Evolutionary conservation across 2,888 invertebrate genomes (phyloP), one percentile per base, ranked within the genome.

Genomic region (Auanema sp.): DNA sequence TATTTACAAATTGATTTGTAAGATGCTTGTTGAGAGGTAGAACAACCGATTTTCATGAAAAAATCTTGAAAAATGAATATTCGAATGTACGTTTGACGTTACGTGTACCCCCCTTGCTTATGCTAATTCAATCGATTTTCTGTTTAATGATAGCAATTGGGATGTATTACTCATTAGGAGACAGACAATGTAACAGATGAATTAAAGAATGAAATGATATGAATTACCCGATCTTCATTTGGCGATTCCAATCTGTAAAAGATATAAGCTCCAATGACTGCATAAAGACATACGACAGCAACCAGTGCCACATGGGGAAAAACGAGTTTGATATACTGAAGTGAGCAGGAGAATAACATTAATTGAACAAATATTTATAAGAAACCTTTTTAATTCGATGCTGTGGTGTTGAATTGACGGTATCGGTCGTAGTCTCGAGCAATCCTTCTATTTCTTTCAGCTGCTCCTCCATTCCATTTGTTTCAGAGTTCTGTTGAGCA

Each of bases 221-320:
- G 33, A 8, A 33, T 18, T 21, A 64, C 49, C 56, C 63, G 60
- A 62, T 80, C 78, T 64, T 83, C 83, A 64, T 83, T 78, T 18
- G 83, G 83, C 44, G 80, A 79, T 65, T 83, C 83, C 42, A 82
- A 68, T 47, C 66, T 66, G 70, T 80, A 79, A 69, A 83, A 83
- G 33, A 83, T 72, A 61, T 65, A 78, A 18, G 83, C 83, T 23
- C 83, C 83, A 49, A 79, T 69, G 23, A 74, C 69, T 4, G 83
- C 83, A 68, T 83, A 83, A 24, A 80, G 60, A 65, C 80, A 81
- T 24, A 83, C 82, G 8, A 77, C 78, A 56, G 71, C 64, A 53
- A 83, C 83, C 47, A 83, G 79, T 8, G 75, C 80, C 56, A 83
- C 79, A 67, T 83, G 83, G n/a, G 83, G 83, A 43, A 79, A 69